Evolutionary conservation across 2,797 vertebrate species (phyloP).

Genomic region (Bufotes viridis): DNA sequence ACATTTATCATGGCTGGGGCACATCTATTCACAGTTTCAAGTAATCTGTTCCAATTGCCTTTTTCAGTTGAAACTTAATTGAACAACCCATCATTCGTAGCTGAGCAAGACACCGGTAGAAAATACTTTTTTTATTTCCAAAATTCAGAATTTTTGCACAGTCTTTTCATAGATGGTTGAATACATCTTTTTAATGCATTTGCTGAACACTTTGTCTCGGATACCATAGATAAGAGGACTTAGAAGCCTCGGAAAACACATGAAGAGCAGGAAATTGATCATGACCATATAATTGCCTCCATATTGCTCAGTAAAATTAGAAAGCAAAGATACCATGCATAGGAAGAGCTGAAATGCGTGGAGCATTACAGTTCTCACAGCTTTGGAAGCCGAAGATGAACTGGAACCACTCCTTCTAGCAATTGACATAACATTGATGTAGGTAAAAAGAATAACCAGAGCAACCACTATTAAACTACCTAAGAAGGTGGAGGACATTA

Average conservation of each 20-base stretch:
- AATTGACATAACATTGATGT: constrained; percentile 76
- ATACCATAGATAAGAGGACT: background rate
- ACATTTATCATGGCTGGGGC: too few relatives aligned
- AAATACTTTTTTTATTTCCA: too few relatives aligned
- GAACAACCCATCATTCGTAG: too few relatives aligned
- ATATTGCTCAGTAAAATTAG: background rate
- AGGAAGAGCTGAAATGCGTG: constrained; percentile 9
- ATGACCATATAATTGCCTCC: background rate
- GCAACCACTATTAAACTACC: background rate
- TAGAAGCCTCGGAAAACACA: background rate
- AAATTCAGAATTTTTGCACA: too few relatives aligned
- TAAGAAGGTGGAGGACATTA: background rate
- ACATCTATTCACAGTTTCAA: too few relatives aligned
- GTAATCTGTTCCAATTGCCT: too few relatives aligned
- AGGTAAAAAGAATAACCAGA: constrained; percentile 76
- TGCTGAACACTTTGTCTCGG: background rate
- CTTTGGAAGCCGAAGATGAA: background rate
- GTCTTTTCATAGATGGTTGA: background rate
- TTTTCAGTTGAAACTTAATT: too few relatives aligned
- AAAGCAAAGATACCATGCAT: background rate
- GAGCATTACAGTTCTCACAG: background rate
- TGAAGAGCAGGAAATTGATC: background rate
- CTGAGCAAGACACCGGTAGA: too few relatives aligned
- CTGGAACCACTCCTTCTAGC: constrained; percentile 57
- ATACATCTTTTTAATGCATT: background rate